Evolutionary conservation across 2,113 vertebrate genomes (phyloP), one percentile per base, ranked within the genome.

Genomic region (Muntiacus reevesi): DNA sequence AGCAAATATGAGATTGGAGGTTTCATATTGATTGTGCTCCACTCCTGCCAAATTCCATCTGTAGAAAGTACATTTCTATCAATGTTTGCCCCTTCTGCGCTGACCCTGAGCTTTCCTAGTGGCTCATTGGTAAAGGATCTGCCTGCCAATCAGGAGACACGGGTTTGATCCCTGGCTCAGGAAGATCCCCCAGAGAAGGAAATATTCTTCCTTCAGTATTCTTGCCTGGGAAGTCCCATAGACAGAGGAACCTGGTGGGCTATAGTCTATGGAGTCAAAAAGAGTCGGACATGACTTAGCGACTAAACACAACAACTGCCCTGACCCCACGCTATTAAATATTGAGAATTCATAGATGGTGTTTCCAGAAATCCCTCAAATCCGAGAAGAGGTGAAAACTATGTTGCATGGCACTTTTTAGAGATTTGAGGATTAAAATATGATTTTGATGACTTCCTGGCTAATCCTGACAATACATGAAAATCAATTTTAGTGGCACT

Each of bases 1-100:
- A 33, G 50, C 85, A 87, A 96, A 92, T 36, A 97, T 95, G 98
- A 97, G 96, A 94, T 79, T 62, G 76, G 79, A 96, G 60, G 64
- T 30, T 84, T 87, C n/a, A 2, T 90, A 94, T 95, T 54, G 81
- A 97, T 92, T 88, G 52, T 30, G 14, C 43, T 78, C 92, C 54
- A 78, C 17, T 71, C 43, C 40, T 82, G 43, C 81, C 81, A 86
- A 92, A 95, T 57, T 12, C 13, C 62, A 52, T 88, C 87, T 86
- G 64, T 47, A 62, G 87, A 89, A 96, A 94, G 74, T 57, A 54
- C 60, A 50, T 90, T 96, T 96, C 87, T 94, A 55, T 92, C 57
- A 14, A 82, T 43, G 89, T 95, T 67, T 60, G 43, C 93, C 82
- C 40, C 21, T 45, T 62, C 55, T 87, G 30, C 8, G 28, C 52